Evolutionary conservation across 2,113 vertebrate species (phyloP).

Genomic region (Chaenogobius annularis): DNA sequence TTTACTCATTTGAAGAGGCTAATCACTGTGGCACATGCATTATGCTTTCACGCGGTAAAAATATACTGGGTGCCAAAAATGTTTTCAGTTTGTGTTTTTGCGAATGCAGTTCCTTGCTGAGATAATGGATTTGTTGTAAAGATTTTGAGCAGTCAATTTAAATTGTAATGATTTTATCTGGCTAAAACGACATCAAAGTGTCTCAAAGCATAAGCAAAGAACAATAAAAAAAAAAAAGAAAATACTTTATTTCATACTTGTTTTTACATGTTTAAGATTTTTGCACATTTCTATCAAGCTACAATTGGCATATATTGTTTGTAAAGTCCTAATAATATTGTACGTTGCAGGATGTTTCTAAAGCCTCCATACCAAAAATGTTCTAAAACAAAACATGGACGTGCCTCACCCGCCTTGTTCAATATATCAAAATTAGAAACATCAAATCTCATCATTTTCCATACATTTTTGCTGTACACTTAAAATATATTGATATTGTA

Average conservation of each 20-base stretch:
- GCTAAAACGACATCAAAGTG: not conserved
- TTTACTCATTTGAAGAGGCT: constrained; percentile 44
- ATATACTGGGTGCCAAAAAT: not conserved
- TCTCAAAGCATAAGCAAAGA: not conserved
- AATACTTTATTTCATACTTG: not conserved
- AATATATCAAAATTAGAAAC: too few relatives aligned
- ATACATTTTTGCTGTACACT: too few relatives aligned
- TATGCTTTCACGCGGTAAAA: constrained; percentile 10
- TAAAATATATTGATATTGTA: not conserved
- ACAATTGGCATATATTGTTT: too few relatives aligned
- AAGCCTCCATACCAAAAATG: too few relatives aligned
- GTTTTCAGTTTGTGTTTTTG: not conserved
- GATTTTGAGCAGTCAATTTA: not conserved
- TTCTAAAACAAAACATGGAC: not conserved
- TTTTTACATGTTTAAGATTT: too few relatives aligned
- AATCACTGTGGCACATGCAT: constrained; percentile 44
- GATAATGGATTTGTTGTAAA: not conserved
- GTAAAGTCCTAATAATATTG: too few relatives aligned
- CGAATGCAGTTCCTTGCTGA: not conserved
- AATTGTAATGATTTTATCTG: not conserved
- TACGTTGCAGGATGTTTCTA: too few relatives aligned
- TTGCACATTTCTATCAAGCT: not conserved
- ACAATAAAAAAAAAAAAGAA: not conserved
- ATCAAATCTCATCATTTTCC: too few relatives aligned
- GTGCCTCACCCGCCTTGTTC: too few relatives aligned